phyloP scores from a whole-genome alignment of 2,888 invertebrate genomes.

The Acrobasis suavella region DNA sequence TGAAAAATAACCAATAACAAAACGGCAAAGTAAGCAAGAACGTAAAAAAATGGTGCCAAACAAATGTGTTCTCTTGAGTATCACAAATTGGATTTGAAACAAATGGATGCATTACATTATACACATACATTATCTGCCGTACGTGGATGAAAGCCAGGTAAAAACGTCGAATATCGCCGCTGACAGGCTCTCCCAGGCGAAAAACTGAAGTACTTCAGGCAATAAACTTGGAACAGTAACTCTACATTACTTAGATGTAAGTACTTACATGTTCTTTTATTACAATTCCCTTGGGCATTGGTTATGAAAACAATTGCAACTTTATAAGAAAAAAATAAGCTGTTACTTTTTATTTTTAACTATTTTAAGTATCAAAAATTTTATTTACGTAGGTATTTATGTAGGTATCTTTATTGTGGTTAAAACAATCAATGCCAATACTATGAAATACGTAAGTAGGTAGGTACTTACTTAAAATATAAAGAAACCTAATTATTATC shows the following conservation, averaged over 20 bases:
- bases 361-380: no score
- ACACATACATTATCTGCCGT: not conserved
- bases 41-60: not conserved
- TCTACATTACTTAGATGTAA: not conserved
- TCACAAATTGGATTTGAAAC: conserved; percentile 1
- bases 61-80: not conserved
- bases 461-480: no score
- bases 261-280: not conserved
- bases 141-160: not conserved
- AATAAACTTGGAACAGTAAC: not conserved
- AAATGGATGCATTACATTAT: conserved; percentile 5
- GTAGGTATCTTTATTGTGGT: no score
- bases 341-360: no score
- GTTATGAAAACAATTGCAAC: no score
- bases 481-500: no score
- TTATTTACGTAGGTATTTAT: no score
- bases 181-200: conserved; percentile 3
- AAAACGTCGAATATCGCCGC: not conserved
- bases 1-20: no score
- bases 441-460: no score
- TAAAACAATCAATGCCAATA: no score
- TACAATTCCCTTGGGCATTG: no score
- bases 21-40: not conserved
- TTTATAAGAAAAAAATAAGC: no score
- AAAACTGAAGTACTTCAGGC: not conserved